phyloP scores from a whole-genome alignment of 64 coral and sea anemone genomes.

The Montipora foliosa region DNA sequence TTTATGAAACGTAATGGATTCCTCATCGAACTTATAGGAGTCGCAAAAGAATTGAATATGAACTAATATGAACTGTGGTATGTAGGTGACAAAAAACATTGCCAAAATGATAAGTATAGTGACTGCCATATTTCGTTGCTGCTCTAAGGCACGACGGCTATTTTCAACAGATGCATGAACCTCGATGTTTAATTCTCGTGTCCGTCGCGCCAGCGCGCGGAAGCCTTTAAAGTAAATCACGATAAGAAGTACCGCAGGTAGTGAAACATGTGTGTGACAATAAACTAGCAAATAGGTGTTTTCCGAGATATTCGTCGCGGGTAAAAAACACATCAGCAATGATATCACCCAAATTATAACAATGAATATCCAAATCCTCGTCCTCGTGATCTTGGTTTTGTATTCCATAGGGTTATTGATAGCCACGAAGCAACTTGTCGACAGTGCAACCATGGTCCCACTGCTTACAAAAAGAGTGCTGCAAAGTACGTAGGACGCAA shows the following conservation, averaged over 20 bases:
- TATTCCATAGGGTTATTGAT: slow-evolving; percentile 9
- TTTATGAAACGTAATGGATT: slow-evolving; percentile 28
- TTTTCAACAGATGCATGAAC: neutral
- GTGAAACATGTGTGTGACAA: slow-evolving; percentile 31
- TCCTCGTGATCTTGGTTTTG: slow-evolving; percentile 21
- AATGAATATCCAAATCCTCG: neutral
- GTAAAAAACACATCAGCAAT: neutral
- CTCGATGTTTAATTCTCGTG: neutral
- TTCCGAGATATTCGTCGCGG: neutral
- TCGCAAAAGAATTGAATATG: neutral
- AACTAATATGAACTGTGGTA: slow-evolving; percentile 17
- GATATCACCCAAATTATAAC: neutral
- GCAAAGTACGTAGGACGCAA: neutral
- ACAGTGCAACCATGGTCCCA: neutral
- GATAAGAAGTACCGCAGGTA: neutral
- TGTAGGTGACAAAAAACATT: neutral
- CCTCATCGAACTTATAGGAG: neutral
- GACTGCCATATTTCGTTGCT: slow-evolving; percentile 19
- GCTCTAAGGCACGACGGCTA: slow-evolving; percentile 16
- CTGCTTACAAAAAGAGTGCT: slow-evolving; percentile 22
- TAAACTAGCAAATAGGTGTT: slow-evolving; percentile 12
- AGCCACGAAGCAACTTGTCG: neutral
- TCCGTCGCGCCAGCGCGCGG: neutral
- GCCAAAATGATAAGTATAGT: neutral
- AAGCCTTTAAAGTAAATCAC: neutral